These are phyloP conservation scores for Euwallacea fornicatus DNA, from an alignment of 1,140 invertebrate species.

Conservation along the genomic window DNA sequence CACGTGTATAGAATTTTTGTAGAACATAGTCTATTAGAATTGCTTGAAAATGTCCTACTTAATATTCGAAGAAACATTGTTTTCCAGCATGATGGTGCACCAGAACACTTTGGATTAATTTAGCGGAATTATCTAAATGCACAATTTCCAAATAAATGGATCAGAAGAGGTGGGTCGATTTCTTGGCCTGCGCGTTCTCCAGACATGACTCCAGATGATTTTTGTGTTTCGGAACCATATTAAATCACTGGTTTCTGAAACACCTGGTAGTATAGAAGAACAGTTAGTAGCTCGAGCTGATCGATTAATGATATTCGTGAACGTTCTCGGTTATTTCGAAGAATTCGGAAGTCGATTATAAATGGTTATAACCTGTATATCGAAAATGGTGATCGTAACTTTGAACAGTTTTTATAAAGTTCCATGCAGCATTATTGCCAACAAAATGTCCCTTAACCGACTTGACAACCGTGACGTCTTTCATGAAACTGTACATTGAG, in stretches of 20 bases:
- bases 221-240: too few species aligned
- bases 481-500: too few species aligned
- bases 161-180: conserved; percentile 10
- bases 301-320: neutral
- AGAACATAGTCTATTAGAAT: conserved; percentile 13
- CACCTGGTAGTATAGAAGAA: too few species aligned
- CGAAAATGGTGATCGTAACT: neutral
- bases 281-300: too few species aligned
- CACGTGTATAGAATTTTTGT: conserved; percentile 17
- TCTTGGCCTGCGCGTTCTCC: conserved; percentile 10
- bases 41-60: conserved; percentile 23
- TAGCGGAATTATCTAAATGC: neutral
- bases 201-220: conserved; percentile 17
- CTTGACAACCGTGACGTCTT: too few species aligned
- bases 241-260: too few species aligned
- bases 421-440: neutral
- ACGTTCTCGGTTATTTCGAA: neutral
- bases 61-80: conserved; percentile 19
- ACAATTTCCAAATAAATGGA: conserved; percentile 19
- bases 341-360: neutral
- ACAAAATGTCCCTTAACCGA: conserved; percentile 1
- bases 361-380: neutral
- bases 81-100: conserved; percentile 23
- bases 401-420: neutral
- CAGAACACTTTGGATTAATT: neutral